These are phyloP conservation scores for Caenorhabditis afra DNA, from an alignment of 2,888 invertebrate species.

Conservation along the genomic window DNA sequence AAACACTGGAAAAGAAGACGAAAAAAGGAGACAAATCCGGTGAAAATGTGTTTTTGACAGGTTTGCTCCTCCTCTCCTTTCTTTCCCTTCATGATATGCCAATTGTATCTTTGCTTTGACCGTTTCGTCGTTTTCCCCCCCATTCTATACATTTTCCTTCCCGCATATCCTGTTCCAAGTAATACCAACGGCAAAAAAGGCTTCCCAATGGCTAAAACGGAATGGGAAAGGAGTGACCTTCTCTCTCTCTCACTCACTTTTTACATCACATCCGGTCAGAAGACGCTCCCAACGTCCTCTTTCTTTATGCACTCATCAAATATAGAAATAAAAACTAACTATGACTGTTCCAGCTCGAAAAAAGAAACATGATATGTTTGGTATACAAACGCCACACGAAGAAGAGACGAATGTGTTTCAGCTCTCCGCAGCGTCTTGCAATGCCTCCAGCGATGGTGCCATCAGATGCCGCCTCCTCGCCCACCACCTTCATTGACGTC, in stretches of 20 bases:
- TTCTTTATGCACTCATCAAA: slow-evolving; percentile 52
- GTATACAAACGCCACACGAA: slow-evolving; percentile 24
- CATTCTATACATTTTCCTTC: not conserved
- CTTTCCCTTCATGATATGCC: not conserved
- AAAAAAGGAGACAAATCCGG: not conserved
- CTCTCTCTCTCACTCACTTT: not conserved
- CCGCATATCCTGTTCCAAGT: not conserved
- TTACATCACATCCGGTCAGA: slow-evolving; percentile 50
- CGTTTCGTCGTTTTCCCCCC: not conserved
- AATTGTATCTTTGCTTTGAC: not conserved
- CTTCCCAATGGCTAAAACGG: not conserved
- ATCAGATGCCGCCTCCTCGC: slow-evolving; percentile 50
- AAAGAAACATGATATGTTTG: slow-evolving; percentile 44
- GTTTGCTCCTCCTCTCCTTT: slow-evolving; percentile 20
- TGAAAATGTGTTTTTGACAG: slow-evolving; percentile 41
- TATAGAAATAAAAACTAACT: slow-evolving; percentile 10
- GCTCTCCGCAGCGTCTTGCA: slow-evolving; percentile 42
- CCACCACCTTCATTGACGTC: slow-evolving; percentile 55
- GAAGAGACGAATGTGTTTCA: slow-evolving; percentile 34
- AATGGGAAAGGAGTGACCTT: no score
- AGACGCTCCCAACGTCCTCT: slow-evolving; percentile 31
- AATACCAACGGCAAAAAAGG: not conserved
- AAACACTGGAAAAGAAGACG: slow-evolving; percentile 20
- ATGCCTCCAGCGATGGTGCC: slow-evolving; percentile 51
- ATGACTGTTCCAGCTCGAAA: slow-evolving; percentile 27